Conservation (phyloP, 2,888 invertebrate species). For the Pachycephus smyrnensis region DNA sequence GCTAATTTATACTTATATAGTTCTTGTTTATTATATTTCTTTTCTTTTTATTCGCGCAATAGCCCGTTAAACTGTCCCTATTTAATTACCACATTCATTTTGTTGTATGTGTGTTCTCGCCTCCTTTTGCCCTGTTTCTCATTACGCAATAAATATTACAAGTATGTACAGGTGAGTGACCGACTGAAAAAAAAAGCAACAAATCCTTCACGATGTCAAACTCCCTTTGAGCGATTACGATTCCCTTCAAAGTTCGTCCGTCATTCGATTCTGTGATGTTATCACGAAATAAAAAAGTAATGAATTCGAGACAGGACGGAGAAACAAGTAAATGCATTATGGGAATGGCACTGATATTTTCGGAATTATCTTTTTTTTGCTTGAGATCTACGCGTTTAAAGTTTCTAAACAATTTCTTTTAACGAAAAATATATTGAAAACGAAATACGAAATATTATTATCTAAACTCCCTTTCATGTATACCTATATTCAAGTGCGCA, state of each 20-base stretch:
- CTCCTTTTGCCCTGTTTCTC: conserved; percentile 9
- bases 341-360: not conserved
- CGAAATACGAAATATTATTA: not conserved
- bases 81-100: not conserved
- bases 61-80: not conserved
- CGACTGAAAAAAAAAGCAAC: not conserved
- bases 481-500: not conserved
- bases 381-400: not conserved
- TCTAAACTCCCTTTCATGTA: not conserved
- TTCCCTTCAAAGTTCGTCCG: not conserved
- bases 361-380: not conserved
- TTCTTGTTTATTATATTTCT: not conserved
- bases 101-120: conserved; percentile 12
- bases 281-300: not conserved
- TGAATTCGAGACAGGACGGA: not conserved
- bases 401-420: not conserved
- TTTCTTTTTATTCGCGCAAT: not conserved
- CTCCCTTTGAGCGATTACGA: not conserved
- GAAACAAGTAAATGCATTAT: not conserved
- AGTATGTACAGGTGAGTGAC: conserved; percentile 56
- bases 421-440: not conserved
- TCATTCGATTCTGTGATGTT: not conserved
- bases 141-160: conserved; percentile 63
- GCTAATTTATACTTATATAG: not conserved
- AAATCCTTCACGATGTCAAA: not conserved